Conservation (phyloP, 2,797 vertebrate species). For the Perdix hodgsoniae region DNA sequence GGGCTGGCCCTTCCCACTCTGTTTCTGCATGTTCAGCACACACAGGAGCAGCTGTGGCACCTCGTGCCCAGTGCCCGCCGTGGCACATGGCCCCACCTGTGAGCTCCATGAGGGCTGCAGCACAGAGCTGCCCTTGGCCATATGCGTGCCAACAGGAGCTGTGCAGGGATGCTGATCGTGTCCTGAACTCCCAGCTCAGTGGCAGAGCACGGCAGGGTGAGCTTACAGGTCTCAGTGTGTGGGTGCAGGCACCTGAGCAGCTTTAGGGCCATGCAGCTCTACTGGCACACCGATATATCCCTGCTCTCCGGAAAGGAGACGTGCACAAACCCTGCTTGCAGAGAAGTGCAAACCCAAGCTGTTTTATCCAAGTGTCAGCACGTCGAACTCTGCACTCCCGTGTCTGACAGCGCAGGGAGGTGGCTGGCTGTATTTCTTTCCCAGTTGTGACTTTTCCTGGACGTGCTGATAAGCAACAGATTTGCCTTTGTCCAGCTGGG, state of each 20-base stretch:
- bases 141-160: not conserved
- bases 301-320: rapidly evolving
- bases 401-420: not conserved
- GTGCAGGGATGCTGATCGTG: not conserved
- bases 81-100: not conserved
- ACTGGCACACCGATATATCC: rapidly evolving
- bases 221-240: rapidly evolving
- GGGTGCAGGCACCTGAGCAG: rapidly evolving
- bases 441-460: not conserved
- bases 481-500: not conserved
- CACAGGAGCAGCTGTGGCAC: not conserved
- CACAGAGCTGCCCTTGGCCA: not conserved
- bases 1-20: not conserved
- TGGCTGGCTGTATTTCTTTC: not conserved
- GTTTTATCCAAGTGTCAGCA: not conserved
- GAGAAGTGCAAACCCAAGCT: not conserved
- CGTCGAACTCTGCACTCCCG: rapidly evolving
- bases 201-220: not conserved
- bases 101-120: not conserved
- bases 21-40: not conserved
- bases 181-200: rapidly evolving
- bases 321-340: rapidly evolving
- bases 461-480: not conserved
- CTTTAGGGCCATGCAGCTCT: not conserved
- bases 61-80: not conserved